phyloP scores from a whole-genome alignment of 2,113 vertebrate genomes.

The Sardina pilchardus region DNA sequence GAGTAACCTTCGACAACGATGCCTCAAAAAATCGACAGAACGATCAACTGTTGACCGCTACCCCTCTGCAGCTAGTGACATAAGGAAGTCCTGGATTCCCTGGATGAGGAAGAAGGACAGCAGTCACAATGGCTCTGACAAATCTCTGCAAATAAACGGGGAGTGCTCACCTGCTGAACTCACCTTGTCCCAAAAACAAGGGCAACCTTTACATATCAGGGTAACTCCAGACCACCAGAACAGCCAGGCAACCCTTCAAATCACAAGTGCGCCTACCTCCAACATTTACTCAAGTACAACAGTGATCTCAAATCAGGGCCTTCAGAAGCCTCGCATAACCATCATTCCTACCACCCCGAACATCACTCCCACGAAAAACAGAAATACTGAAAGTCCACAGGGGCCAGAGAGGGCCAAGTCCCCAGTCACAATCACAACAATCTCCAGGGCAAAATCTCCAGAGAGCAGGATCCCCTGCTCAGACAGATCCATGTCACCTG shows the following conservation, averaged over 20 bases:
- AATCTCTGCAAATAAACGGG: constrained; percentile 68
- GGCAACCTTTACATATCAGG: constrained; percentile 89
- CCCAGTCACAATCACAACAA: constrained; percentile 90
- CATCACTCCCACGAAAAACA: constrained; percentile 73
- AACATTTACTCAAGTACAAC: constrained; percentile 87
- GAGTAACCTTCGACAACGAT: constrained; percentile 90
- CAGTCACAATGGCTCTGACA: constrained; percentile 70
- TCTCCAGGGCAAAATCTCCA: constrained; percentile 86
- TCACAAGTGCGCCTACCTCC: constrained; percentile 82
- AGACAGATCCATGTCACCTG: constrained; percentile 82
- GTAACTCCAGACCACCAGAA: constrained; percentile 91
- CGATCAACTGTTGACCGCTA: constrained; percentile 81
- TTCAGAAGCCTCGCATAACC: constrained; percentile 90
- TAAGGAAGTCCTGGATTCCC: constrained; percentile 95
- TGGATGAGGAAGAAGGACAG: constrained; percentile 93
- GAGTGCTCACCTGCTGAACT: constrained; percentile 73
- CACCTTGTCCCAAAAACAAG: constrained; percentile 85
- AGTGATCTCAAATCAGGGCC: constrained; percentile 84
- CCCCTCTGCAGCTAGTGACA: constrained; percentile 82
- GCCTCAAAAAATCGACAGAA: constrained; percentile 82
- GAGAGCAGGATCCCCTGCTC: constrained; percentile 71
- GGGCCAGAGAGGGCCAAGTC: constrained; percentile 86
- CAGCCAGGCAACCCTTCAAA: constrained; percentile 89
- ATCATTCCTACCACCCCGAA: constrained; percentile 89
- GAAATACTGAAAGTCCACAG: constrained; percentile 64